phyloP scores from a whole-genome alignment of 2,113 vertebrate genomes.

The Spermophilus dauricus region DNA sequence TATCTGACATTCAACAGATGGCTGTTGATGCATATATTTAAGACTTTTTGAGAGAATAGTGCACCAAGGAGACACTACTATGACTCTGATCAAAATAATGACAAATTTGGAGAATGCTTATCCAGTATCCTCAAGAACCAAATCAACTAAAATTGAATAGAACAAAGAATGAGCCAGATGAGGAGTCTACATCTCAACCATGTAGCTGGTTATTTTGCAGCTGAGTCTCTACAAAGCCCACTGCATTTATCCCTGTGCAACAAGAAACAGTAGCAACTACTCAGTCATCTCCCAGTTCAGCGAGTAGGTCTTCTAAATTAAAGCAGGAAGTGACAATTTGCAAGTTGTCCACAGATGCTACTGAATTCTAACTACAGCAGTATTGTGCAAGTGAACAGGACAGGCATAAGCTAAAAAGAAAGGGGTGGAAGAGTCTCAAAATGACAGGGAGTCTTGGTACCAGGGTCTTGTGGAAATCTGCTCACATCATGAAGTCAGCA shows the following conservation, averaged over 20 bases:
- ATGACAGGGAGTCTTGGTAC: background rate
- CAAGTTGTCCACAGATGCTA: background rate
- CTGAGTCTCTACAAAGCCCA: background rate
- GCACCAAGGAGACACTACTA: background rate
- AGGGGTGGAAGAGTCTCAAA: background rate
- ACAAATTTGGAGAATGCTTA: background rate
- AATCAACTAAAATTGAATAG: background rate
- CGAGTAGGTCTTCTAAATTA: background rate
- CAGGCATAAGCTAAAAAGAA: background rate
- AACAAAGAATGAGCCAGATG: background rate
- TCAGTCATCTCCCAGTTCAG: background rate
- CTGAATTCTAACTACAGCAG: background rate
- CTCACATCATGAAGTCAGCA: background rate
- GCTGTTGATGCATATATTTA: background rate
- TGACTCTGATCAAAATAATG: background rate
- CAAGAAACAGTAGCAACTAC: background rate
- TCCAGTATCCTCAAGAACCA: background rate
- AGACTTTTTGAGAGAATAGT: background rate
- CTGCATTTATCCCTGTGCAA: background rate
- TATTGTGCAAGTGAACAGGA: background rate
- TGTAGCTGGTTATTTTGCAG: background rate
- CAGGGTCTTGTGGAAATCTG: background rate
- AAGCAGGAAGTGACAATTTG: background rate
- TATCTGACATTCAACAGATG: background rate
- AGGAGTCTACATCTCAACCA: background rate